Evolutionary conservation across 2,113 vertebrate species (phyloP), one percentile per base, ranked within the genome.

Genomic region (Catharus minimus): DNA sequence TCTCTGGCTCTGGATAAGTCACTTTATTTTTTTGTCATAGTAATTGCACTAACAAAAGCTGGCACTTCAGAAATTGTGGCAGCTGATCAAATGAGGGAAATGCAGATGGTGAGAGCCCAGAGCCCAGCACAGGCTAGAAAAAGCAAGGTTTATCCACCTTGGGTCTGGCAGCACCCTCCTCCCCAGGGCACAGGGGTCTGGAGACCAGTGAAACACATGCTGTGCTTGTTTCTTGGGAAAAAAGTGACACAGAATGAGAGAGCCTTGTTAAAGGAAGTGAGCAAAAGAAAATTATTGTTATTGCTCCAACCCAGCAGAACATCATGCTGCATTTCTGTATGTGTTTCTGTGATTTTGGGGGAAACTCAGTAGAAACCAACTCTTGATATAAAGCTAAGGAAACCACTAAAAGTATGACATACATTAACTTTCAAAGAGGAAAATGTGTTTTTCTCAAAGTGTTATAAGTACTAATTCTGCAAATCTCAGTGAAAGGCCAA

Each of bases 111-210:
- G 56, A 67, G 52, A 75, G 57, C 26, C 46, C 15, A 33, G 58
- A 68, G 14, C 24, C 18, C 1, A 5, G 38, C 18, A 61, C 5
- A 6, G 26, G 36, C 17, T 47, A 50, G 32, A 71, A 44, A 3
- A 56, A 69, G 23, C 5, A 49, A n/a, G 5, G 8, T 60, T 82
- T 33, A 10, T 39, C 21, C 21, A 86, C 38, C 23, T 32, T 43
- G 46, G 14, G 8, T 46, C 50, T 60, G 61, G 36, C 50, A 88
- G 66, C 61, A 78, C 3, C 5, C 7, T 53, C 10, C 5, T 65
- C 62, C 23, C 19, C 30, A 33, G 46, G 36, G 26, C 46, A 65
- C 0, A 0, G 9, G 17, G 50, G 28, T 46, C n/a, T 78, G 52
- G 65, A 90, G 41, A 41, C 19, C 28, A 38, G 61, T 11, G 61